A percentile compares a stretch with the other conserved stretches of the same genome.
Conservation (phyloP, 2,797 vertebrate genomes). For the Todus mexicanus region DNA sequence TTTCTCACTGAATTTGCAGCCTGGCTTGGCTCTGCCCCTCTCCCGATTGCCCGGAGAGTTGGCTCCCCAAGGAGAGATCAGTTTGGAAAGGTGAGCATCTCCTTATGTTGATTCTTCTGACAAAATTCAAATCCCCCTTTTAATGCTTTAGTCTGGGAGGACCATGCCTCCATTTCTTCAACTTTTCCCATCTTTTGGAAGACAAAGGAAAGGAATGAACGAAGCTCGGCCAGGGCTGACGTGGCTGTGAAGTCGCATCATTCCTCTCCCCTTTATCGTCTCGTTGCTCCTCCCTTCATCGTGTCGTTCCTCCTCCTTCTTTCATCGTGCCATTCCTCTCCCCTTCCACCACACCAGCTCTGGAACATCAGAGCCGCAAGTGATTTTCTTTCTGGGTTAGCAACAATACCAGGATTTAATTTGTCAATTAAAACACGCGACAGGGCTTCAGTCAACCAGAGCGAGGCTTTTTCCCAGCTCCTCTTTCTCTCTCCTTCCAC, state of each 20-base stretch:
- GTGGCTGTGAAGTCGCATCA: rapidly evolving
- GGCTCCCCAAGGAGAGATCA: background rate
- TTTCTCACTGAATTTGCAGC: background rate
- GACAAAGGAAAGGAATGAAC: background rate
- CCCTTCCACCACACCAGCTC: rapidly evolving
- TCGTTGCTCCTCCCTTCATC: background rate
- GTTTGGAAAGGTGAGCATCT: background rate
- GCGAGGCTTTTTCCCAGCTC: background rate
- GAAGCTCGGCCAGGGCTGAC: background rate
- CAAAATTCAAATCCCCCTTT: rapidly evolving
- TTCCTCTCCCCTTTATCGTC: background rate
- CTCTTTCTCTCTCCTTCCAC: background rate
- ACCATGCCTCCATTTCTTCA: rapidly evolving
- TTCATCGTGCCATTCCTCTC: background rate
- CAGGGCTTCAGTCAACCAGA: background rate
- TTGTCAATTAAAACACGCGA: rapidly evolving
- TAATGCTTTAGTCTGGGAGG: background rate
- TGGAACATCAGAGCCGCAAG: background rate
- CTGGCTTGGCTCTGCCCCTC: background rate
- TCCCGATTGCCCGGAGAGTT: background rate
- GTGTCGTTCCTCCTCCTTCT: background rate
- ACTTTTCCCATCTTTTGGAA: background rate
- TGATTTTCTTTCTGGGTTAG: background rate
- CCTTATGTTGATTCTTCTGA: background rate
- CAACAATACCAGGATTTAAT: background rate